Base-by-base conservation (phyloP, 2,888 invertebrate genomes). In the Acronicta psi region DNA sequence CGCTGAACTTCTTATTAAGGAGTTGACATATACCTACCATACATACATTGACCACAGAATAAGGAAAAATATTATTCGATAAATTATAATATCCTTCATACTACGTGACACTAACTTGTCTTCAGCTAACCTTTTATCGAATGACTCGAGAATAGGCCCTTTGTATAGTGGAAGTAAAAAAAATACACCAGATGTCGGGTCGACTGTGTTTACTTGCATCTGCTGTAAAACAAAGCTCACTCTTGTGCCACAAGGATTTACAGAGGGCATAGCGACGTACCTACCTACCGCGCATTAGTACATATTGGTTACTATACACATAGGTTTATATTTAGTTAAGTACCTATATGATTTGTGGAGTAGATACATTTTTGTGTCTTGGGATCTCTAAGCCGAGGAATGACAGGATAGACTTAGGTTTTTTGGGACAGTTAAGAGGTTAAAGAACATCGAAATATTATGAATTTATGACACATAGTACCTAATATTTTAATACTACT, bases 121-220 rank as follows among this genome's bases (percentile, higher is more conserved):
- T 41, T 38, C 65, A 59, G 54, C 50, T 55, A 55, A 57, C 36
- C 58, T 29, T 53, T 50, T 73, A 64, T 74, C 78, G 64, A 42
- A 49, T 62, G 65, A 62, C 59, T 66, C 62, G 52, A 77, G 73
- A 81, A 86, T 86, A 65, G 75, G 69, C 73, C 81, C 75, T 75
- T 71, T 71, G 79, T 81, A 37, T 73, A 83, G 81, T 87, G 85
- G 86, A 87, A 90, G 79, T 83, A 90, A 92, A 93, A 93, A 92
- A 93, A 91, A 86, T 84, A 84, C 59, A 83, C 90, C 93, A 93
- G 92, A 93, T 93, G 93, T 92, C 72, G 87, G 78, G 75, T 77
- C 83, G 83, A 77, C 84, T 81, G 87, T 90, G 90, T 90, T 92
- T 90, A 90, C 91, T 88, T 92, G 88, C 93, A 90, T 90, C 90